Evolutionary conservation across 2,113 vertebrate genomes (phyloP).

Genomic region (Bolborhynchus lineola): DNA sequence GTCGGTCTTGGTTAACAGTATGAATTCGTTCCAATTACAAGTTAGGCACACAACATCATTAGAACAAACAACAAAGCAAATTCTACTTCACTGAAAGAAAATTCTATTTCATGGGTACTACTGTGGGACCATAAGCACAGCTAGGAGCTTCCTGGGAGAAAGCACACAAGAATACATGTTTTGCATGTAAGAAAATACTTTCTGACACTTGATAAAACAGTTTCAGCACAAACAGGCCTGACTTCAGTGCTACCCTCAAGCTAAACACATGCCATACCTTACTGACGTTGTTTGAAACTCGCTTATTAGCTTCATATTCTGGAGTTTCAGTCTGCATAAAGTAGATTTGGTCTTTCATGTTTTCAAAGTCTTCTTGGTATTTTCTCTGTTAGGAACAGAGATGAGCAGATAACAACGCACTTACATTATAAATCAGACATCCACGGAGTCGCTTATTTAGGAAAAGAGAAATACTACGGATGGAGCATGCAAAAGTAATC

Average conservation of each 20-base stretch:
- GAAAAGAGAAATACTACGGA: neutral
- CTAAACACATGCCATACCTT: conserved; percentile 69
- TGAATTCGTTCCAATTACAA: neutral
- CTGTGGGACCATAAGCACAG: neutral
- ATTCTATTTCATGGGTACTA: neutral
- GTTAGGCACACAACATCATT: too few species aligned
- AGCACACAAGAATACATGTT: neutral
- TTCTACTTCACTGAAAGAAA: neutral
- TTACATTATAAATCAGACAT: neutral
- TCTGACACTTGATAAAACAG: neutral
- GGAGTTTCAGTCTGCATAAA: conserved; percentile 98
- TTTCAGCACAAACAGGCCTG: neutral
- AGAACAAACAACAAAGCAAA: neutral
- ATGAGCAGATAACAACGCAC: neutral
- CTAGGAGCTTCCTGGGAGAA: neutral
- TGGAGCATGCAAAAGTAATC: neutral
- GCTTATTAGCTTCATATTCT: conserved; percentile 86
- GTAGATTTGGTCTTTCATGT: conserved; percentile 92
- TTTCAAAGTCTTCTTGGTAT: conserved; percentile 89
- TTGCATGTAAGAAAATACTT: neutral
- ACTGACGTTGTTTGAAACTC: conserved; percentile 81
- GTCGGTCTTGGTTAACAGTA: neutral
- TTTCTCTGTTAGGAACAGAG: conserved; percentile 78
- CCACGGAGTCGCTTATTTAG: neutral
- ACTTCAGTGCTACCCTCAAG: neutral